A percentile compares a stretch with the other conserved stretches of the same genome.
Evolutionary conservation across 2,888 invertebrate genomes (phyloP).

Genomic region (Pasiphila rectangulata): DNA sequence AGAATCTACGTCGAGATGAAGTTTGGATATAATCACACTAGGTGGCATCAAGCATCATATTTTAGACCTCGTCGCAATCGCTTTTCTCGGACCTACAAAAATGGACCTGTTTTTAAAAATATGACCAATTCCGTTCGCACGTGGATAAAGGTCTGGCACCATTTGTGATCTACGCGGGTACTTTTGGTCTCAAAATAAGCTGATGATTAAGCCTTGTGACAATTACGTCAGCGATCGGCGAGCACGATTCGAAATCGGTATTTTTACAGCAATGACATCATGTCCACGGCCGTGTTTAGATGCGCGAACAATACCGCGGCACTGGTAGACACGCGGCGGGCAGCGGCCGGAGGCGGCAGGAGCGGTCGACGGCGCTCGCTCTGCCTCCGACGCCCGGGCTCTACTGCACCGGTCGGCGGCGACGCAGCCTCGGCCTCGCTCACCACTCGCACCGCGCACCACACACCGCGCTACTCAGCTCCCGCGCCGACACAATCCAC

Average conservation of each 20-base stretch:
- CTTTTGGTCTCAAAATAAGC: constrained; percentile 10
- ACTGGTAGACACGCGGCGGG: background rate
- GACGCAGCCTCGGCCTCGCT: constrained; percentile 3
- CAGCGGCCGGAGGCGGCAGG: constrained; percentile 1
- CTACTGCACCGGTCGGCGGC: constrained; percentile 7
- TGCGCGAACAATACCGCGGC: background rate
- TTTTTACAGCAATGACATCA: constrained; percentile 31
- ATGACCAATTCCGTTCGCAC: no score
- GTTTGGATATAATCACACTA: constrained; percentile 5
- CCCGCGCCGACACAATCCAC: background rate
- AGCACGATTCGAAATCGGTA: constrained; percentile 22
- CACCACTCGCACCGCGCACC: background rate
- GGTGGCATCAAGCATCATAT: constrained; percentile 11
- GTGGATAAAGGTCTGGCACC: background rate
- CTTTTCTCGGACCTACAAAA: no score
- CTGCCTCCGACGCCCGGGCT: constrained; percentile 7
- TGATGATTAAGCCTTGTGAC: constrained; percentile 13
- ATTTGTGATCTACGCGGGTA: constrained; percentile 1
- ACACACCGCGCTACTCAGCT: background rate
- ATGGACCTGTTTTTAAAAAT: no score
- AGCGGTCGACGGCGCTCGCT: constrained; percentile 16
- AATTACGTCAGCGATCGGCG: constrained; percentile 20
- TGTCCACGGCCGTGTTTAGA: constrained; percentile 16
- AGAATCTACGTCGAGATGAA: constrained; percentile 10
- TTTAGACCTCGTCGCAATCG: constrained; percentile 11